These are phyloP conservation scores for Neoniphon sammara DNA, from an alignment of 2,797 vertebrate species.

Conservation along the genomic window DNA sequence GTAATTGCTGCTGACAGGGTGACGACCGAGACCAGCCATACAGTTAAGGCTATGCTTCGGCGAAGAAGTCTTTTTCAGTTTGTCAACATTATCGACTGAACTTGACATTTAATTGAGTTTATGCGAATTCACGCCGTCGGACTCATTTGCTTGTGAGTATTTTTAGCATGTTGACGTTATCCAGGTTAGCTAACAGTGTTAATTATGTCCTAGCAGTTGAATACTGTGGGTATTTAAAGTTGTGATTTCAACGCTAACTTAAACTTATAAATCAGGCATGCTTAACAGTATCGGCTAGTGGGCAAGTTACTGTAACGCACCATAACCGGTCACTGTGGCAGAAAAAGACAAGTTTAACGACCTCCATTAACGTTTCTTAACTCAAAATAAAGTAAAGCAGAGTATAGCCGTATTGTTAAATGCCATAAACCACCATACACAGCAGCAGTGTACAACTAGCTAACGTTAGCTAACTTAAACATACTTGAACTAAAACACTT, in stretches of 20 bases:
- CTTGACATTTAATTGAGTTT: conserved; percentile 9
- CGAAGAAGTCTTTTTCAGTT: neutral
- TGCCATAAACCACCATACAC: neutral
- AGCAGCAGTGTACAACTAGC: neutral
- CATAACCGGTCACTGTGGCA: neutral
- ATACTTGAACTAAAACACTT: neutral
- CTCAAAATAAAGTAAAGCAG: neutral
- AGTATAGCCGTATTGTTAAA: neutral
- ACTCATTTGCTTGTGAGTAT: conserved; percentile 44
- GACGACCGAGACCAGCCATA: neutral
- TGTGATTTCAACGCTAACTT: neutral
- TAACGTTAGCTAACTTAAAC: too few relatives aligned
- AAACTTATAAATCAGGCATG: rapidly evolving
- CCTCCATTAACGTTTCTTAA: neutral
- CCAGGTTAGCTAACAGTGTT: conserved; percentile 20
- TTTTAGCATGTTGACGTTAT: conserved; percentile 17
- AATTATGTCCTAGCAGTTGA: neutral
- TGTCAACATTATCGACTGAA: neutral
- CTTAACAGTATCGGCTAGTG: rapidly evolving
- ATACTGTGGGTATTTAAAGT: neutral
- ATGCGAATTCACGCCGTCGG: conserved; percentile 40
- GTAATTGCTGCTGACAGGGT: neutral
- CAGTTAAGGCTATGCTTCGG: neutral
- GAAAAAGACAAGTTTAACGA: neutral
- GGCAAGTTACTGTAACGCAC: neutral